These are phyloP conservation scores for Synanthedon tipuliformis DNA, from an alignment of 2,888 invertebrate genomes.

Conservation along the genomic window DNA sequence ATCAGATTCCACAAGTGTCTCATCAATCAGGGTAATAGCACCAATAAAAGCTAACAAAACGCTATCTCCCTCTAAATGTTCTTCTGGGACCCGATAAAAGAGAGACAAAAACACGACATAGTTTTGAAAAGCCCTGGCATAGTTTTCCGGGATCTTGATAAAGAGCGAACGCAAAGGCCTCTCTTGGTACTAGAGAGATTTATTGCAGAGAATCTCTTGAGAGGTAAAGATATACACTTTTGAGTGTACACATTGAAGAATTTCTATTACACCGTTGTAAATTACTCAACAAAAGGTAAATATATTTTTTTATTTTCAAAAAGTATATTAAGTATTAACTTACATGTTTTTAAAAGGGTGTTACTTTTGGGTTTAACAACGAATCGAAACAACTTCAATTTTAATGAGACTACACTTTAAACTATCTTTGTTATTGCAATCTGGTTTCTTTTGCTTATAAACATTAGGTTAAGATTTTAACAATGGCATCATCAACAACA, in stretches of 20 bases:
- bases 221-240: slow-evolving; percentile 43
- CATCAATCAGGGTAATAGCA: slow-evolving; percentile 9
- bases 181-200: slow-evolving; percentile 44
- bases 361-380: too few species aligned
- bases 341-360: too few species aligned
- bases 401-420: too few species aligned
- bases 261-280: background rate
- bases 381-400: too few species aligned
- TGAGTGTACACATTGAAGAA: slow-evolving; percentile 13
- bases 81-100: slow-evolving; percentile 23
- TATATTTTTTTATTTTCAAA: background rate
- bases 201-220: slow-evolving; percentile 45
- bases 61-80: slow-evolving; percentile 22
- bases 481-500: too few species aligned
- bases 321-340: too few species aligned
- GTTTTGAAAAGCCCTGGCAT: slow-evolving; percentile 1
- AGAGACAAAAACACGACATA: slow-evolving; percentile 14
- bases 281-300: background rate
- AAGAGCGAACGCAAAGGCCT: slow-evolving; percentile 37
- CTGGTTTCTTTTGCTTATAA: background rate
- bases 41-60: slow-evolving; percentile 11
- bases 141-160: slow-evolving; percentile 34
- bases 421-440: too few species aligned
- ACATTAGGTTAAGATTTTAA: too few species aligned
- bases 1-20: slow-evolving; percentile 12